These are phyloP conservation scores for Athrips mouffetella DNA, from an alignment of 2,888 invertebrate species.

Conservation along the genomic window DNA sequence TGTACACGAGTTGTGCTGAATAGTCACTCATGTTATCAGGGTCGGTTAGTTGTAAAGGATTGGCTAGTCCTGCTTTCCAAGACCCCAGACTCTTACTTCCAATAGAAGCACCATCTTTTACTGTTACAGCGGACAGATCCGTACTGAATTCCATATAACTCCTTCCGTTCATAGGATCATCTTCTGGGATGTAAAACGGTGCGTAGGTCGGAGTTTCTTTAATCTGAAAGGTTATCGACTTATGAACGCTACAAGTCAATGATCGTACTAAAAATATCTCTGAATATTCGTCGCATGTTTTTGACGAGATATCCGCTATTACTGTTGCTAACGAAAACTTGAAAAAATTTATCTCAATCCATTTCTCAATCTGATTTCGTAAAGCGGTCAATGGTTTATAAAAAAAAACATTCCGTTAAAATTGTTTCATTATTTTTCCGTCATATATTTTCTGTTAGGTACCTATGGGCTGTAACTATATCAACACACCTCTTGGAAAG, in stretches of 20 bases:
- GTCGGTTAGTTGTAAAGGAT: constrained; percentile 81
- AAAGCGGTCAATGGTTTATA: constrained; percentile 15
- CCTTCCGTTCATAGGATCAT: constrained; percentile 81
- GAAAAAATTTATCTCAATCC: background rate
- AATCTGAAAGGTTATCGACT: constrained; percentile 49
- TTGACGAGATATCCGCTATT: background rate
- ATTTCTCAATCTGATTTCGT: background rate
- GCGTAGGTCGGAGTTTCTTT: constrained; percentile 85
- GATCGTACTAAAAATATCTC: background rate
- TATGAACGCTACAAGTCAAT: constrained; percentile 1
- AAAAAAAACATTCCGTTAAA: constrained; percentile 4
- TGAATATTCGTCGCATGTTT: background rate
- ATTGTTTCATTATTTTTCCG: background rate
- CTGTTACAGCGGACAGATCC: constrained; percentile 83
- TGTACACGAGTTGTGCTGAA: constrained; percentile 89
- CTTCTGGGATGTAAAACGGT: constrained; percentile 80
- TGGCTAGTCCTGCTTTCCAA: constrained; percentile 87
- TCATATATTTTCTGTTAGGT: background rate
- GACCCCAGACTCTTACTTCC: constrained; percentile 84
- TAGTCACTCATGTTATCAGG: constrained; percentile 84
- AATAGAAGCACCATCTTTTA: constrained; percentile 85
- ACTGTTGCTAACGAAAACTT: background rate
- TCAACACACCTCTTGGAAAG: constrained; percentile 81
- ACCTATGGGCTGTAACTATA: constrained; percentile 24
- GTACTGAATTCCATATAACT: constrained; percentile 87